A percentile compares a stretch with the other conserved stretches of the same genome.
Conservation (phyloP, 1,140 invertebrate genomes). For the Glossosoma conforme region DNA sequence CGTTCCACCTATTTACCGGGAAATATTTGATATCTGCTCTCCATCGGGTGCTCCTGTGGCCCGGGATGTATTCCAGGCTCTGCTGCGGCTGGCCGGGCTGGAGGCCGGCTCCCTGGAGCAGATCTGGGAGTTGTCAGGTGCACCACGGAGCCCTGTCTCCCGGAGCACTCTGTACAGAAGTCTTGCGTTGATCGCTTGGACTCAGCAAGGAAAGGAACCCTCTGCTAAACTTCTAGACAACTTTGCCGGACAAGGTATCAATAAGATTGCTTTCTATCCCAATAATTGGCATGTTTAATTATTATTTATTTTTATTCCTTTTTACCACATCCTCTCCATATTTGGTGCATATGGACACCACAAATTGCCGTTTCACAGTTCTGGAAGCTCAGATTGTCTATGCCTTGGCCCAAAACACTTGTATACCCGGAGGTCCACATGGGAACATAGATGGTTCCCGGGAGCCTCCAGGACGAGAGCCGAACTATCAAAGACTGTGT, state of each 20-base stretch:
- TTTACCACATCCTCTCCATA: too few relatives aligned
- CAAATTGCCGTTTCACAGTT: too few relatives aligned
- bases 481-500: too few relatives aligned
- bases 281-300: too few relatives aligned
- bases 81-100: slow-evolving; percentile 59
- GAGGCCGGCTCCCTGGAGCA: slow-evolving; percentile 52
- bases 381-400: too few relatives aligned
- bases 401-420: too few relatives aligned
- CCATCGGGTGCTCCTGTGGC: slow-evolving; percentile 19
- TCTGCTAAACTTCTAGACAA: slow-evolving; percentile 63
- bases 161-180: slow-evolving; percentile 60
- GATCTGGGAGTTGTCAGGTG: slow-evolving; percentile 65
- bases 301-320: too few relatives aligned
- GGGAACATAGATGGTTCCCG: too few relatives aligned
- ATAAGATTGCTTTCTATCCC: too few relatives aligned
- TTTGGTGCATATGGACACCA: too few relatives aligned
- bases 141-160: slow-evolving; percentile 54
- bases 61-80: slow-evolving; percentile 38
- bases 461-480: too few relatives aligned
- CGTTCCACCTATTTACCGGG: slow-evolving; percentile 27
- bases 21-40: slow-evolving; percentile 28
- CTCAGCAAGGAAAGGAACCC: slow-evolving; percentile 64
- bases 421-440: too few relatives aligned
- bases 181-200: slow-evolving; percentile 61
- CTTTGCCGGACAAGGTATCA: slow-evolving; percentile 61